Percentiles rank a stretch among this genome's conserved stretches.
These are phyloP conservation scores for Neostethus bicornis DNA, from an alignment of 2,797 vertebrate genomes.

Conservation along the genomic window DNA sequence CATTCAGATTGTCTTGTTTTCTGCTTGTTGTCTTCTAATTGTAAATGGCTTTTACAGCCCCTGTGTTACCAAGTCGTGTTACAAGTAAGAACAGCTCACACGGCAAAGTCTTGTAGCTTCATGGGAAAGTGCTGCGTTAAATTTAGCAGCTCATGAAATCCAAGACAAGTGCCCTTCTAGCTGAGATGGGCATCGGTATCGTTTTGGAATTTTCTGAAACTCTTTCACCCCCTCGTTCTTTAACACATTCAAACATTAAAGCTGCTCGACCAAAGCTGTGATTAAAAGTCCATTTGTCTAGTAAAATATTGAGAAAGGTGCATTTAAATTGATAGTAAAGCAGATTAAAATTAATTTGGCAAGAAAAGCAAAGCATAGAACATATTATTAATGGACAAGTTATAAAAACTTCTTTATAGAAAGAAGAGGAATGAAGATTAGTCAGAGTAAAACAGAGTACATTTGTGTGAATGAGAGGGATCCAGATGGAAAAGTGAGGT, in stretches of 20 bases:
- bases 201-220: slow-evolving; percentile 26
- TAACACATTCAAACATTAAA: slow-evolving; percentile 5
- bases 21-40: not conserved
- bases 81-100: slow-evolving; percentile 25
- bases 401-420: too few relatives aligned
- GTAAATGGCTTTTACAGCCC: slow-evolving; percentile 12
- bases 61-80: not conserved
- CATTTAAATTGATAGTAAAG: too few relatives aligned
- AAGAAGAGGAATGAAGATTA: too few relatives aligned
- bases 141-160: slow-evolving; percentile 73
- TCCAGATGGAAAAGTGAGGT: too few relatives aligned
- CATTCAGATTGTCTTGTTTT: not conserved
- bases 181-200: slow-evolving; percentile 11
- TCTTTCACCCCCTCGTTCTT: slow-evolving; percentile 6
- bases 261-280: not conserved
- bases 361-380: too few relatives aligned
- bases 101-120: slow-evolving; percentile 30
- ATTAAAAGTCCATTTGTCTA: too few relatives aligned
- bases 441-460: too few relatives aligned
- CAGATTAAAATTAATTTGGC: too few relatives aligned
- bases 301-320: too few relatives aligned
- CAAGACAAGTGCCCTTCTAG: slow-evolving; percentile 63
- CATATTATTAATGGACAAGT: too few relatives aligned
- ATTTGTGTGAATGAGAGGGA: too few relatives aligned
- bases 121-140: slow-evolving; percentile 77